Evolutionary conservation across 2,888 invertebrate species (phyloP).

Genomic region (Lasioglossum malachurum): DNA sequence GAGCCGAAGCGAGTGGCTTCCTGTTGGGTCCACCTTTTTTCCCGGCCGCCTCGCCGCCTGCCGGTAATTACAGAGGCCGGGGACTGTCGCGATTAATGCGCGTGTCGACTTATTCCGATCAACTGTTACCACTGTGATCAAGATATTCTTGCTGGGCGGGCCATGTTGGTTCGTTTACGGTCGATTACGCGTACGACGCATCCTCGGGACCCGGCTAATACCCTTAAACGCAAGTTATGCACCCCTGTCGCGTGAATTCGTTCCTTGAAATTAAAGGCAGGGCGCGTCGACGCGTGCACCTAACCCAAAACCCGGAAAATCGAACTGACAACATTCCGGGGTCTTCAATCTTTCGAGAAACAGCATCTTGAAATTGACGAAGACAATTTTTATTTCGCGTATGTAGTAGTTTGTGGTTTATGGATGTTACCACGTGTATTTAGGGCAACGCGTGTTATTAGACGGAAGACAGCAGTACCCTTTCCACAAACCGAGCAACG

Average conservation of each 20-base stretch:
- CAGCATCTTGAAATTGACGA: too few relatives aligned
- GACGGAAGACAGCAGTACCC: too few relatives aligned
- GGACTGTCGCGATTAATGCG: constrained; percentile 44
- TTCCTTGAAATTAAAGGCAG: constrained; percentile 16
- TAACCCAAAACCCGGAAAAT: neutral
- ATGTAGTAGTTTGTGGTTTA: too few relatives aligned
- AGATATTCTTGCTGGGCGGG: constrained; percentile 43
- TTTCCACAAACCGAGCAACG: too few relatives aligned
- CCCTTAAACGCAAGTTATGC: constrained; percentile 14
- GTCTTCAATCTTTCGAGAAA: neutral
- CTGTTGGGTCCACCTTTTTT: neutral
- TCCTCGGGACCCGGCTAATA: neutral
- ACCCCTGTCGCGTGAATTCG: constrained; percentile 19
- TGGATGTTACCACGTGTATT: too few relatives aligned
- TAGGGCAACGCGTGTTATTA: too few relatives aligned
- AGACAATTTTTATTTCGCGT: too few relatives aligned
- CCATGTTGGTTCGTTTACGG: constrained; percentile 34
- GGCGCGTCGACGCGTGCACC: neutral
- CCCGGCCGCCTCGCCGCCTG: neutral
- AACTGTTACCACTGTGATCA: constrained; percentile 45
- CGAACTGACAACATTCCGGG: neutral
- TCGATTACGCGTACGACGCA: constrained; percentile 42
- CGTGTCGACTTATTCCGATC: constrained; percentile 43
- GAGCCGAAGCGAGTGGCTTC: neutral
- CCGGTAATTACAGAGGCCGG: constrained; percentile 44